A percentile compares a stretch with the other conserved stretches of the same genome.
Evolutionary conservation across 1,140 invertebrate genomes (phyloP).

Genomic region (Vanessa tameamea): DNA sequence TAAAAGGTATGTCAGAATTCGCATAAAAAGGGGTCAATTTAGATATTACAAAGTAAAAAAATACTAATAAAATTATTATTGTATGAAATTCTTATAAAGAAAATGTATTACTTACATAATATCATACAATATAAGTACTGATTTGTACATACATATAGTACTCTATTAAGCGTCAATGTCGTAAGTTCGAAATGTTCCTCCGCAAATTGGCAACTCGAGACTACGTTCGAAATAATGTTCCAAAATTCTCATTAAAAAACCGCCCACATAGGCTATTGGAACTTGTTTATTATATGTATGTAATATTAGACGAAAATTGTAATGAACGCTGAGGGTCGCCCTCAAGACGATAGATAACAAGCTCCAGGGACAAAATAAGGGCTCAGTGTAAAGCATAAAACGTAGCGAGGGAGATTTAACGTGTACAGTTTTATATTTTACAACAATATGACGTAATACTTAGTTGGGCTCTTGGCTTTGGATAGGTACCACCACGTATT

Average conservation of each 20-base stretch:
- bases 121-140: no score
- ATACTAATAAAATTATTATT: no score
- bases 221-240: conserved; percentile 37
- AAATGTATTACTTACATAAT: no score
- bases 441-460: neutral
- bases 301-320: conserved; percentile 77
- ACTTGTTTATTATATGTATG: conserved; percentile 67
- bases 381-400: conserved; percentile 21
- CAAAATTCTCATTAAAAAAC: conserved; percentile 58
- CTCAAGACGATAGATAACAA: conserved; percentile 72
- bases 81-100: no score
- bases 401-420: conserved; percentile 15
- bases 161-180: conserved; percentile 2
- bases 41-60: no score
- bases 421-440: neutral
- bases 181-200: conserved; percentile 12
- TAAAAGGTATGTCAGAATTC: no score
- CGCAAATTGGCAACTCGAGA: conserved; percentile 50
- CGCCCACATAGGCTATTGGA: conserved; percentile 51
- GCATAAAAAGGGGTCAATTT: no score
- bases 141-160: neutral
- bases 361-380: conserved; percentile 44
- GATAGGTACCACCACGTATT: no score
- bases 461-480: no score
- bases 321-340: conserved; percentile 70